Evolutionary conservation across 2,888 invertebrate genomes (phyloP), one percentile per base, ranked within the genome.

Genomic region (Leptinotarsa tumamoca): DNA sequence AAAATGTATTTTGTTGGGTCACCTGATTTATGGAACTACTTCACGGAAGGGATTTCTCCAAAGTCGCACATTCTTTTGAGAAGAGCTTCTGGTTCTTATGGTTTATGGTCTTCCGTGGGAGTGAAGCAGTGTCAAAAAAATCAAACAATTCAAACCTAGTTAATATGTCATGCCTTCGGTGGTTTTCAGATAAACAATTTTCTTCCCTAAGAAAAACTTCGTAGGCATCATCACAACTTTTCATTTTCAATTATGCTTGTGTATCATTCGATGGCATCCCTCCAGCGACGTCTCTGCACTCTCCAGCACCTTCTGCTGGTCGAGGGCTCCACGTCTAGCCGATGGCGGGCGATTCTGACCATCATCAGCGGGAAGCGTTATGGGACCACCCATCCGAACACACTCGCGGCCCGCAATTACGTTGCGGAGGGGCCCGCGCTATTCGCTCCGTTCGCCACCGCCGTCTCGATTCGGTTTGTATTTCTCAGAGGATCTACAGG

Each of bases 331-430:
- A 68, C 67, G 71, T 58, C 63, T 63, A 43, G 74, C 68, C 71
- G 73, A 74, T 72, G 78, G 74, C 72, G 68, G 72, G 71, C 70
- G 70, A 73, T 68, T 71, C 74, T 63, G 70, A 75, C 77, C 75
- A 75, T 75, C 75, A 72, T 72, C 78, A 78, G 78, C 74, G 75
- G 78, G 78, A 76, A 69, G 78, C 78, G 78, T 76, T 76, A 78
- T 77, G 75, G 81, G 85, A 85, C 85, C 85, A 85, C 85, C 85
- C 84, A 84, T 84, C 80, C 82, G 81, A 83, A 83, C 83, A 84
- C 84, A 84, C 85, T 83, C 83, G 83, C 82, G 82, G 83, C 73
- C 81, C 80, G 82, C 84, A 82, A 83, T 81, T 82, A 80, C 83
- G 74, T 82, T 82, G 82, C 83, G 80, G 83, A 83, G 83, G 83